Conservation (phyloP, 2,888 invertebrate species). For the Trissoscelio sp. region DNA sequence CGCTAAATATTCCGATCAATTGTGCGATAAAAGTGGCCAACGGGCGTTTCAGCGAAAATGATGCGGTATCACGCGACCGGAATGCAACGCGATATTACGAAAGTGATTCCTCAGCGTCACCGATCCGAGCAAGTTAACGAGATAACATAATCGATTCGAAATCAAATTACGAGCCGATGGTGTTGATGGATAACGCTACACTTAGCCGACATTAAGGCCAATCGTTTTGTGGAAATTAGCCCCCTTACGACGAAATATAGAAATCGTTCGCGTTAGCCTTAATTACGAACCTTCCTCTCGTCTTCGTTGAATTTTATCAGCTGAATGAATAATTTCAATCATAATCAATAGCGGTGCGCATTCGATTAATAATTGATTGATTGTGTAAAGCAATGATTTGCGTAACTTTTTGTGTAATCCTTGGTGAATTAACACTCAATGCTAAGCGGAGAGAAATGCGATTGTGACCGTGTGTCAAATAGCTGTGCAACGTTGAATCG, state of each 20-base stretch:
- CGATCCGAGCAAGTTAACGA: slow-evolving; percentile 25
- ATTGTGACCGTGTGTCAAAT: slow-evolving; percentile 59
- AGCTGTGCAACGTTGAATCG: slow-evolving; percentile 41
- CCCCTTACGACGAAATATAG: neutral
- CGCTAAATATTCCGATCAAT: slow-evolving; percentile 53
- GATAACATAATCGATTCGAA: slow-evolving; percentile 48
- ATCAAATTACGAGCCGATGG: slow-evolving; percentile 29
- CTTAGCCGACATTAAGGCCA: neutral
- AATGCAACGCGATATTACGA: slow-evolving; percentile 15
- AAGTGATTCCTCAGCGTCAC: slow-evolving; percentile 31
- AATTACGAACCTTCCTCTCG: neutral
- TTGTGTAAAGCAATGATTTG: neutral
- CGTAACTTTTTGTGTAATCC: slow-evolving; percentile 25
- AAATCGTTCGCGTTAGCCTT: slow-evolving; percentile 5
- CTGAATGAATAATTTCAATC: neutral
- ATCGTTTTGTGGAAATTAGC: slow-evolving; percentile 12
- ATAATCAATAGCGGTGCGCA: neutral
- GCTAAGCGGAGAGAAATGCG: neutral
- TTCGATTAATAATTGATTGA: slow-evolving; percentile 1
- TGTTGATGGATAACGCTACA: slow-evolving; percentile 31
- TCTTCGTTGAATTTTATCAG: neutral
- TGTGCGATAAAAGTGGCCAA: slow-evolving; percentile 37
- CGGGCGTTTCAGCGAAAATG: slow-evolving; percentile 33
- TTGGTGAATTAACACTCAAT: neutral
- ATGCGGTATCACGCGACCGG: slow-evolving; percentile 45